These are phyloP conservation scores for Corythornis vintsioides DNA, from an alignment of 2,113 vertebrate genomes.

Conservation along the genomic window DNA sequence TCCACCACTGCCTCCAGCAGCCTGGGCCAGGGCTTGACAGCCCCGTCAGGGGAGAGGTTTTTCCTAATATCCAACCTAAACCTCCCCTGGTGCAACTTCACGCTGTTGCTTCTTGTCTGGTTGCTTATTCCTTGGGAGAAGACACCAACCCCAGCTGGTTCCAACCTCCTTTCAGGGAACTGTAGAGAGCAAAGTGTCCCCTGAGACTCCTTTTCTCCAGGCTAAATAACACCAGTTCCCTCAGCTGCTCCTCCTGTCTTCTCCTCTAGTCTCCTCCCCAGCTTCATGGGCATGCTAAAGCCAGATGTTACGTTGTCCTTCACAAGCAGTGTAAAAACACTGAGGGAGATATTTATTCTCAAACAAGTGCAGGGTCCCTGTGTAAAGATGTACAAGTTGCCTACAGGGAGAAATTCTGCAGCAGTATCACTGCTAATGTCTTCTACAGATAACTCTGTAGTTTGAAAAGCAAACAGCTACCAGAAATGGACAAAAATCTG, in stretches of 20 bases:
- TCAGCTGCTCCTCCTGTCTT: no score
- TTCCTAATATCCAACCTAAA: no score
- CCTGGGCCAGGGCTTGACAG: not conserved
- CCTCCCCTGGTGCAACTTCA: no score
- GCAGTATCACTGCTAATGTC: not conserved
- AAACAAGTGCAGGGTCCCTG: not conserved
- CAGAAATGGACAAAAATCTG: not conserved
- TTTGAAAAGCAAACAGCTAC: not conserved
- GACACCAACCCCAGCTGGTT: no score
- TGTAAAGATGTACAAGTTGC: not conserved
- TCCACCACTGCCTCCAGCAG: not conserved
- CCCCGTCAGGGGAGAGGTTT: no score
- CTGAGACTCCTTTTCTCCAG: no score
- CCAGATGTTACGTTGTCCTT: not conserved
- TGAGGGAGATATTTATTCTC: not conserved
- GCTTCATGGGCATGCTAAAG: not conserved
- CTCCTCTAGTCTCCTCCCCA: not conserved
- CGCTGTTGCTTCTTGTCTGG: no score
- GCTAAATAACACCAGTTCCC: no score
- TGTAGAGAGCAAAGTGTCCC: no score
- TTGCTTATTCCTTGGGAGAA: no score
- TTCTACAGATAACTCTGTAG: not conserved
- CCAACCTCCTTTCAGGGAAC: no score
- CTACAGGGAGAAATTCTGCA: not conserved
- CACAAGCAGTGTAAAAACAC: not conserved